phyloP scores from a whole-genome alignment of 2,113 vertebrate species.

The Micromys minutus region DNA sequence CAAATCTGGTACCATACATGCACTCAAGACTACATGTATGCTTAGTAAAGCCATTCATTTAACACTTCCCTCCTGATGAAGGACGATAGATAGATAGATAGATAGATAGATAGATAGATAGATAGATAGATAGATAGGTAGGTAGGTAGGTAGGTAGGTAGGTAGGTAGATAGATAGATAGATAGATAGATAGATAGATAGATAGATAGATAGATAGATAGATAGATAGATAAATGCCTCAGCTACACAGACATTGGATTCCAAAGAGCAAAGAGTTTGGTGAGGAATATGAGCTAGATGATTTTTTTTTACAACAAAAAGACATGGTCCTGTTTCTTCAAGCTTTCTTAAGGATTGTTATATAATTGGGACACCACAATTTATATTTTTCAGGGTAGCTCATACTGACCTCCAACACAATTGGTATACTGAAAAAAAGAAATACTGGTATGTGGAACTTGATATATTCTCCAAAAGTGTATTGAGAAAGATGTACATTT shows the following conservation, averaged over 20 bases:
- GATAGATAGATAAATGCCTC: neutral
- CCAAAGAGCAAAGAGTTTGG: neutral
- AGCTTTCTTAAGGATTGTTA: neutral
- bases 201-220: neutral
- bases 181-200: no score
- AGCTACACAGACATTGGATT: neutral
- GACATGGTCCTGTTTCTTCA: neutral
- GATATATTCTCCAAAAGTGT: constrained; percentile 51
- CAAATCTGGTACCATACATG: neutral
- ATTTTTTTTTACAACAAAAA: neutral
- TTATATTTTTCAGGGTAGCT: neutral
- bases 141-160: no score
- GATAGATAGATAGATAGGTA: no score
- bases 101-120: no score
- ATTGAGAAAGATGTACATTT: neutral
- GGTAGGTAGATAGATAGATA: no score
- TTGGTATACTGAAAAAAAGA: constrained; percentile 22
- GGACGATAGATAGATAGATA: neutral
- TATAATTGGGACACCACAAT: neutral
- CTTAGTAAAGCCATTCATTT: neutral
- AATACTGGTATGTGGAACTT: neutral
- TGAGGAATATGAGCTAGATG: neutral
- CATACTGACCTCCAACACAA: neutral
- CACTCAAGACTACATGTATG: neutral
- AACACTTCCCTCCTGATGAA: neutral